Percentiles rank a stretch among this genome's conserved stretches.
Evolutionary conservation across 2,113 vertebrate genomes (phyloP).

Genomic region (Lates calcarifer): DNA sequence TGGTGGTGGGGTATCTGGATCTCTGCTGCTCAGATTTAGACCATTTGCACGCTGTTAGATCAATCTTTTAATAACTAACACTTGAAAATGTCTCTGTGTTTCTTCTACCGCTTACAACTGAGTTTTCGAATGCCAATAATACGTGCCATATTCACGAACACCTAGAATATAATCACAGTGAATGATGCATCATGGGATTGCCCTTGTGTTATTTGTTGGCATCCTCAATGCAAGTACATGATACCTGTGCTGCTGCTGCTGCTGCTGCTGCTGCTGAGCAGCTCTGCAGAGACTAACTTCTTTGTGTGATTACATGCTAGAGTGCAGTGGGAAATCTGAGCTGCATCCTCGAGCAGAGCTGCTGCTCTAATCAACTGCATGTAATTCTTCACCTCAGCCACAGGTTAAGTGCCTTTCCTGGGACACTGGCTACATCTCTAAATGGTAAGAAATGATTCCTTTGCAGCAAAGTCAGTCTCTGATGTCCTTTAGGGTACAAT

Average conservation of each 20-base stretch:
- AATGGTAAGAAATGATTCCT: conserved; percentile 58
- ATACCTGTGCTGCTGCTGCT: conserved; percentile 9
- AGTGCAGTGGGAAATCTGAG: conserved; percentile 45
- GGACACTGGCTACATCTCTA: conserved; percentile 47
- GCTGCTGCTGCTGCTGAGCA: conserved; percentile 9
- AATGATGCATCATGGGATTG: conserved; percentile 10
- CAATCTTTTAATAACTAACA: too few relatives aligned
- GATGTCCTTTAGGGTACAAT: conserved; percentile 54
- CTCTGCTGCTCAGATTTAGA: too few relatives aligned
- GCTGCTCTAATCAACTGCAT: conserved; percentile 60
- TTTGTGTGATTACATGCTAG: conserved; percentile 47
- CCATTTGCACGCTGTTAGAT: too few relatives aligned
- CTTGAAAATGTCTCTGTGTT: not conserved
- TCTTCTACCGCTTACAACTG: not conserved
- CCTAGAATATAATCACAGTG: not conserved
- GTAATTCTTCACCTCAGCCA: conserved; percentile 60
- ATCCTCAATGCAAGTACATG: not conserved
- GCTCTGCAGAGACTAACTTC: conserved; percentile 19
- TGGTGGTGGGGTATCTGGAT: too few relatives aligned
- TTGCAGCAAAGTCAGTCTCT: conserved; percentile 40
- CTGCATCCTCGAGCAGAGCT: conserved; percentile 45
- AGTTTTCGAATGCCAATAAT: not conserved
- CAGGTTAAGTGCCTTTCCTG: conserved; percentile 58
- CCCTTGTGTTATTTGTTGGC: conserved; percentile 15
- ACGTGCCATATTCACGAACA: not conserved